These are phyloP conservation scores for Amblyraja radiata DNA, from an alignment of 2,797 vertebrate species.

Conservation along the genomic window DNA sequence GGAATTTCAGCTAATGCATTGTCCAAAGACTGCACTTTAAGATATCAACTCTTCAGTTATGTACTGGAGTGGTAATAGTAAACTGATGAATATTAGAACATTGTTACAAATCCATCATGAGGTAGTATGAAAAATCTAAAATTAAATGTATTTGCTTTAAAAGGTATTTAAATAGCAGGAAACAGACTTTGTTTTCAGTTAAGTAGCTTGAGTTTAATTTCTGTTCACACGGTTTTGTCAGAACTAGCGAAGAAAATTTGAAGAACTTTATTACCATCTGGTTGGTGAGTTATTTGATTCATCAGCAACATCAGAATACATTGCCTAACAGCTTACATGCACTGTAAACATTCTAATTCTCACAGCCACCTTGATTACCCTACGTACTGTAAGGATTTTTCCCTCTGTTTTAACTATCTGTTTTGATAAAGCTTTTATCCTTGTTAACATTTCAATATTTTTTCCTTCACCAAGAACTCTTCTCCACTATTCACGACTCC, in stretches of 20 bases:
- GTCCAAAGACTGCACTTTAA: neutral
- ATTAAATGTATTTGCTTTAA: constrained; percentile 25
- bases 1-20: neutral
- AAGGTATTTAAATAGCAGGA: constrained; percentile 8
- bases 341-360: too few species aligned
- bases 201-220: neutral
- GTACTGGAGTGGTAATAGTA: neutral
- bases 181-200: neutral
- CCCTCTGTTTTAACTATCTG: too few species aligned
- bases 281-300: neutral
- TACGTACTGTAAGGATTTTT: too few species aligned
- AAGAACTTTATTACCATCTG: neutral
- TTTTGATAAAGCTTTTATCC: too few species aligned
- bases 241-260: neutral
- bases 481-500: too few species aligned
- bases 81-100: neutral
- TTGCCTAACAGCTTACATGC: neutral
- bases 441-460: too few species aligned
- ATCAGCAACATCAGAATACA: neutral
- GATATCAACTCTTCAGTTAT: neutral
- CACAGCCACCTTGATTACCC: too few species aligned
- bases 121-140: neutral
- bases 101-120: neutral
- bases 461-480: too few species aligned
- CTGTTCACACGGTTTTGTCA: neutral